Evolutionary conservation across 2,113 vertebrate genomes (phyloP).

Genomic region (Stercorarius parasiticus): DNA sequence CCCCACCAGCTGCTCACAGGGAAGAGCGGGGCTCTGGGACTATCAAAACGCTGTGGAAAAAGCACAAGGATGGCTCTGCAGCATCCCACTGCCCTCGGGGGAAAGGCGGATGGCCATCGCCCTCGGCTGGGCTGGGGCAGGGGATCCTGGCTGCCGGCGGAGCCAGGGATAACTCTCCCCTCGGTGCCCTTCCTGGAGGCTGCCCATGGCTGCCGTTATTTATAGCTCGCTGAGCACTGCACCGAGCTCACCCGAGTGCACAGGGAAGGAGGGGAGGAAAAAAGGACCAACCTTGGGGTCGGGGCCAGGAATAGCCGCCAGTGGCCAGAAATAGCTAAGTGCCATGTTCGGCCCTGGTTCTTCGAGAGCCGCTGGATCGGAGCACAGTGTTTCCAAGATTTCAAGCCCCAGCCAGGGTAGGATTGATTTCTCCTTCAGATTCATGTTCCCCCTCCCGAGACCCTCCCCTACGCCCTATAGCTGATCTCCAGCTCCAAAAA

Average conservation of each 20-base stretch:
- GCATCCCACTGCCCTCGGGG: background rate
- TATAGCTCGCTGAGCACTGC: background rate
- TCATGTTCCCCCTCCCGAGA: background rate
- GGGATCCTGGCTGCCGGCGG: background rate
- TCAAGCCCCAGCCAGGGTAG: background rate
- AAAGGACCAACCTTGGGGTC: conserved; percentile 14
- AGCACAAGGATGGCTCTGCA: background rate
- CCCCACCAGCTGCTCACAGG: background rate
- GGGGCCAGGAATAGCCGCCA: conserved; percentile 39
- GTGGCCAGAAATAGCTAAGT: background rate
- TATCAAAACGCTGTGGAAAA: background rate
- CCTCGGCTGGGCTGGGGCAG: background rate
- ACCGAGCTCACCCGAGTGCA: background rate
- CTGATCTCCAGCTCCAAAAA: conserved; percentile 31
- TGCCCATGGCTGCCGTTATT: background rate
- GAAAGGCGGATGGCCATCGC: background rate
- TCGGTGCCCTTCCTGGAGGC: background rate
- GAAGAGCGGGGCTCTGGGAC: background rate
- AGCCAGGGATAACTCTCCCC: background rate
- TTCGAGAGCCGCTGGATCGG: conserved; percentile 19
- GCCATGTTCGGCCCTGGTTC: conserved; percentile 16
- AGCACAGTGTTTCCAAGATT: conserved; percentile 27
- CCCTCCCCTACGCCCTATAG: background rate
- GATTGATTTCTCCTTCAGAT: background rate
- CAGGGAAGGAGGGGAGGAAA: background rate